phyloP scores from a whole-genome alignment of 2,888 invertebrate species.

The Heteromyza rotundicornis region DNA sequence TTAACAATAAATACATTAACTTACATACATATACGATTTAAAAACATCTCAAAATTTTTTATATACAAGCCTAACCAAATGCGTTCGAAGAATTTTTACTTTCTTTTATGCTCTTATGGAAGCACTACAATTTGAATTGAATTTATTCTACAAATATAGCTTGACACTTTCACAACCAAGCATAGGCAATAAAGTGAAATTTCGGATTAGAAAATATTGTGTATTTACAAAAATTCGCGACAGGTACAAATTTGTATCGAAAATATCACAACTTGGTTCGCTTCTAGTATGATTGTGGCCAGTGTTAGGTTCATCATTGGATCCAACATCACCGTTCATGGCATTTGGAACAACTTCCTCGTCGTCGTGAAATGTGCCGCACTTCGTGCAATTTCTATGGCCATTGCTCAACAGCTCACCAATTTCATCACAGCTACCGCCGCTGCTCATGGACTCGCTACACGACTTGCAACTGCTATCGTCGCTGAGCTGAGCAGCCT shows the following conservation, averaged over 20 bases:
- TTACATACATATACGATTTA: too few relatives aligned
- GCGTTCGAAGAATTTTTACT: too few relatives aligned
- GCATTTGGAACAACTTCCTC: conserved; percentile 10
- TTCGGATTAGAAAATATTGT: too few relatives aligned
- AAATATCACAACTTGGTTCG: conserved; percentile 47
- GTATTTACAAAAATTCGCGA: conserved; percentile 50
- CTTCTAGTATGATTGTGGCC: conserved; percentile 20
- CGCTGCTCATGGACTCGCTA: conserved; percentile 26
- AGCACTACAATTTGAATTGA: too few relatives aligned
- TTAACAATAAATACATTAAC: too few relatives aligned
- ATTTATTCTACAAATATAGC: too few relatives aligned
- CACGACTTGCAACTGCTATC: conserved; percentile 34
- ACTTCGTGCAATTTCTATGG: conserved; percentile 17
- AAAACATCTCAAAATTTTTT: too few relatives aligned
- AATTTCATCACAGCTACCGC: conserved; percentile 28
- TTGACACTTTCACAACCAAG: too few relatives aligned
- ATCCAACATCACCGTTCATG: conserved; percentile 21
- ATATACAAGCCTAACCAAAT: too few relatives aligned
- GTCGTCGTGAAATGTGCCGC: conserved; percentile 20
- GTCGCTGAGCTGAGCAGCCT: too few relatives aligned
- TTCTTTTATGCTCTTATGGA: too few relatives aligned
- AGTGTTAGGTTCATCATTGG: neutral
- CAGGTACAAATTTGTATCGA: conserved; percentile 53
- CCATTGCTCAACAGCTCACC: neutral
- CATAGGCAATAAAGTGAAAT: too few relatives aligned